phyloP scores from a whole-genome alignment of 2,113 vertebrate genomes.

The Malurus melanocephalus region DNA sequence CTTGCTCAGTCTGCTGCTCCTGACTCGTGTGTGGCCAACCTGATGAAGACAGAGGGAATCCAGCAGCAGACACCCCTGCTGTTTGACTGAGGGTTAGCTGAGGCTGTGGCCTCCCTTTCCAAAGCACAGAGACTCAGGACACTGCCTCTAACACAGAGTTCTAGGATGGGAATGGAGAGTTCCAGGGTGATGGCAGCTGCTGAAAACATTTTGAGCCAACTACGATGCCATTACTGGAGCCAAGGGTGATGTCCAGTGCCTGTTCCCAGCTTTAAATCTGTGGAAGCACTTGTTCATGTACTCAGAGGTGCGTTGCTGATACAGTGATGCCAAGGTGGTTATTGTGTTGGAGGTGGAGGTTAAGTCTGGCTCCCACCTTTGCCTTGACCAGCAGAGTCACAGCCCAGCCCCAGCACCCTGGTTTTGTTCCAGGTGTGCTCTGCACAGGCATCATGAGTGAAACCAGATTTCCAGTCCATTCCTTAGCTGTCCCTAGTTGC shows the following conservation, averaged over 20 bases:
- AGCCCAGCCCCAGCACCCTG: neutral
- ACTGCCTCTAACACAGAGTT: neutral
- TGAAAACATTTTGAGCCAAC: neutral
- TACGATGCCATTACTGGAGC: fast-evolving
- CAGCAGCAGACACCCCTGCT: neutral
- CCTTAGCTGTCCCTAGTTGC: neutral
- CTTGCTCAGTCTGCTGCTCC: neutral
- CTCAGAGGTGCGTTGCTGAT: fast-evolving
- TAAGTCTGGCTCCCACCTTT: neutral
- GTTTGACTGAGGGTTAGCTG: neutral
- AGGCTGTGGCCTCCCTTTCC: neutral
- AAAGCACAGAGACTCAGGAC: neutral
- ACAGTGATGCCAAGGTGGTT: neutral
- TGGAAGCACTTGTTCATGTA: fast-evolving
- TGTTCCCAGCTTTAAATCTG: neutral
- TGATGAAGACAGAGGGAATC: neutral
- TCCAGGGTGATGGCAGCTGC: neutral
- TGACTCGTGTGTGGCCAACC: fast-evolving
- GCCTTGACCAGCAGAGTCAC: neutral
- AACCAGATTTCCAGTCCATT: neutral
- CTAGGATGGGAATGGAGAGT: neutral
- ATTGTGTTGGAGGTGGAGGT: neutral
- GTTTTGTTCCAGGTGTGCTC: neutral
- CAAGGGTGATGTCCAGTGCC: neutral
- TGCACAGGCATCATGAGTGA: fast-evolving